Conservation (phyloP, 2,113 vertebrate species). For the Ctenomys sociabilis region DNA sequence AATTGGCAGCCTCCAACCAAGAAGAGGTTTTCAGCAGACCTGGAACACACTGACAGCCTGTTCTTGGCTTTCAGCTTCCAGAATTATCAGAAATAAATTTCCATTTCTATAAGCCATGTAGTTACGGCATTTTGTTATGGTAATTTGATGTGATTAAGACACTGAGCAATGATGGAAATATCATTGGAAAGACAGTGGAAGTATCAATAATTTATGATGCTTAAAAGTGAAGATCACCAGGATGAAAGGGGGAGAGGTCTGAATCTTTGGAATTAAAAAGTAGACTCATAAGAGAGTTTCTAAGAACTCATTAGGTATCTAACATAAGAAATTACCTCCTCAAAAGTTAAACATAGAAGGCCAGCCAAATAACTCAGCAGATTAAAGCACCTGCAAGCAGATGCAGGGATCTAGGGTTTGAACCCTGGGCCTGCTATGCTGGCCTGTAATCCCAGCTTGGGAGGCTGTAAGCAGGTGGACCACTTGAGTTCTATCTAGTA, state of each 20-base stretch:
- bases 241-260: background rate
- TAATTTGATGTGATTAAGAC: background rate
- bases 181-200: background rate
- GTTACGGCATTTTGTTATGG: background rate
- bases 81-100: background rate
- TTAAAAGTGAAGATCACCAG: background rate
- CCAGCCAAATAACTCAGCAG: too few species aligned
- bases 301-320: background rate
- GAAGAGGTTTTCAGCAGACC: background rate
- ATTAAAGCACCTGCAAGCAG: too few species aligned
- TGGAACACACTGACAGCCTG: background rate
- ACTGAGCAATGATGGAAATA: slow-evolving; percentile 12
- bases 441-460: too few species aligned
- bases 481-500: too few species aligned
- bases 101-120: background rate
- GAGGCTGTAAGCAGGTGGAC: too few species aligned
- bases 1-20: background rate
- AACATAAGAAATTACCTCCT: background rate
- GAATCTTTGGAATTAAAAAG: background rate
- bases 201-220: slow-evolving; percentile 12
- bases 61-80: background rate
- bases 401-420: too few species aligned
- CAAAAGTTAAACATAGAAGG: background rate
- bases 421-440: too few species aligned
- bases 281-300: background rate